phyloP scores from a whole-genome alignment of 2,797 vertebrate genomes.

The Gobio occitaniae region DNA sequence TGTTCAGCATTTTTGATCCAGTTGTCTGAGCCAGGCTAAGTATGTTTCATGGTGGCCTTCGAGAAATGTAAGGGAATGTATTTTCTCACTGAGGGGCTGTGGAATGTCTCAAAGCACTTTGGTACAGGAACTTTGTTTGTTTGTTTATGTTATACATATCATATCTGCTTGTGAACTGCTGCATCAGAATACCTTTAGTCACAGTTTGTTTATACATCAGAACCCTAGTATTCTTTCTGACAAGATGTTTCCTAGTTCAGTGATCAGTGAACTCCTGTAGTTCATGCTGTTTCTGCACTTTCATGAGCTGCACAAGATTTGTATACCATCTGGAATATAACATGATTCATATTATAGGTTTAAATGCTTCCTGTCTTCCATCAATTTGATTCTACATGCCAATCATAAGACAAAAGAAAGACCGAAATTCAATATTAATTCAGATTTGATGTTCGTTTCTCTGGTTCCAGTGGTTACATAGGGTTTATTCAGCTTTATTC shows the following conservation, averaged over 20 bases:
- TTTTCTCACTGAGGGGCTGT: constrained; percentile 41
- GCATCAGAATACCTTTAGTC: constrained; percentile 37
- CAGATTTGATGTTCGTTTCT: not conserved
- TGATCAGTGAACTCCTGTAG: not conserved
- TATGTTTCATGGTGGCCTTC: constrained; percentile 34
- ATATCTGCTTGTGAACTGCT: constrained; percentile 55
- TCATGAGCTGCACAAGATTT: not conserved
- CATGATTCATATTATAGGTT: not conserved
- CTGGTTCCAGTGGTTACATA: not conserved
- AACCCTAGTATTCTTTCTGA: not conserved
- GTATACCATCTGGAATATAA: not conserved
- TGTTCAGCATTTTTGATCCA: not conserved
- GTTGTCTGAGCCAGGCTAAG: not conserved
- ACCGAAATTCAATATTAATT: not conserved
- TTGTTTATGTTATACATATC: constrained; percentile 22
- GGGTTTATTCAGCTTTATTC: constrained; percentile 22
- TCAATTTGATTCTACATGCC: not conserved
- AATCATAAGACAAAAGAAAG: not conserved
- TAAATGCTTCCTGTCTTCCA: not conserved
- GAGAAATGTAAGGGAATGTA: constrained; percentile 45
- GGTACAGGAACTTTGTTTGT: constrained; percentile 48
- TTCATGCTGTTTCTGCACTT: not conserved
- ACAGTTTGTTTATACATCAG: not conserved
- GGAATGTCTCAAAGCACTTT: constrained; percentile 64
- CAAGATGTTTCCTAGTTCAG: not conserved